Conservation (phyloP, 2,888 invertebrate genomes). For the Aleiodes alternator region DNA sequence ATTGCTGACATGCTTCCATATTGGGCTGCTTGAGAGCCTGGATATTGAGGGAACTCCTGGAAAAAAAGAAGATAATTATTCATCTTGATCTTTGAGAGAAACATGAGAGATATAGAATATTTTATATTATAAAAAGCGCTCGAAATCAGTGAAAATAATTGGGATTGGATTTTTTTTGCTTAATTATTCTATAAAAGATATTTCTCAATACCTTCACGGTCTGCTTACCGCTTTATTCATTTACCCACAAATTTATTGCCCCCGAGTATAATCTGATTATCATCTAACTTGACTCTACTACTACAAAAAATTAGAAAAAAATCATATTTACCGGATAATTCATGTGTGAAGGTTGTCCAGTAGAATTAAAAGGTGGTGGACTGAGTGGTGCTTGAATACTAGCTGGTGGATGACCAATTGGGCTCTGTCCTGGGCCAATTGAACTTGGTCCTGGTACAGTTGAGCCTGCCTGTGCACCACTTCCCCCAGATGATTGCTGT, state of each 20-base stretch:
- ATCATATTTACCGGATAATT: constrained; percentile 81
- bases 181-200: too few relatives aligned
- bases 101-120: too few relatives aligned
- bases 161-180: too few relatives aligned
- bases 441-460: constrained; percentile 73
- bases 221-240: too few relatives aligned
- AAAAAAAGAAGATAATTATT: not conserved
- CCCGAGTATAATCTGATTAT: too few relatives aligned
- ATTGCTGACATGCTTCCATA: constrained; percentile 89
- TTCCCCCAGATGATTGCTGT: constrained; percentile 79
- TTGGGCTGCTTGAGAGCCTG: constrained; percentile 77
- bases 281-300: too few relatives aligned
- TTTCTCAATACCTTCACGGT: too few relatives aligned
- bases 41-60: constrained; percentile 73
- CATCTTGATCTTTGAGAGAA: not conserved
- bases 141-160: not conserved
- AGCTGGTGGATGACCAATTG: constrained; percentile 79
- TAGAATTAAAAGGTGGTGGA: constrained; percentile 77
- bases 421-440: constrained; percentile 73
- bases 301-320: not conserved
- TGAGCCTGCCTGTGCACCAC: constrained; percentile 74
- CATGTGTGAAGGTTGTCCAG: constrained; percentile 78
- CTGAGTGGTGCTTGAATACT: constrained; percentile 78
- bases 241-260: too few relatives aligned
- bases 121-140: too few relatives aligned